phyloP scores from a whole-genome alignment of 2,113 vertebrate genomes.

The Scomber scombrus region DNA sequence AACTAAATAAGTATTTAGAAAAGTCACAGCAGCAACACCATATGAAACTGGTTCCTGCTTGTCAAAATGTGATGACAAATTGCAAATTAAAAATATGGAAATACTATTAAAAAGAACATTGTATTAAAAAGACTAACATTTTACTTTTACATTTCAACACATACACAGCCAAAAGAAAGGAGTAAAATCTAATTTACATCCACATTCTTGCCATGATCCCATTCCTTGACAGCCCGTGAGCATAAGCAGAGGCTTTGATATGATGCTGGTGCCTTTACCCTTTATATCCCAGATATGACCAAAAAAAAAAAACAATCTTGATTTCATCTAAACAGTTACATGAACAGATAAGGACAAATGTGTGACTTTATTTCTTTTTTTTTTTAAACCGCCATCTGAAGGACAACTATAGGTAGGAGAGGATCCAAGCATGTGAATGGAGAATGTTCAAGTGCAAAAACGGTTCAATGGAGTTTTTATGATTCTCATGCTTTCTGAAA shows the following conservation, averaged over 20 bases:
- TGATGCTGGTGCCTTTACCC: slow-evolving; percentile 73
- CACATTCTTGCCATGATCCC: slow-evolving; percentile 75
- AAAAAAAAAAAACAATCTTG: slow-evolving; percentile 41
- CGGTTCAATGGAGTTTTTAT: slow-evolving; percentile 55
- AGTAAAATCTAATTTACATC: slow-evolving; percentile 60
- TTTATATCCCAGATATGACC: slow-evolving; percentile 69
- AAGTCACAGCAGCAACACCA: slow-evolving; percentile 70
- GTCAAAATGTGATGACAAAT: slow-evolving; percentile 60
- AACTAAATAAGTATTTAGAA: slow-evolving; percentile 59
- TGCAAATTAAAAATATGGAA: slow-evolving; percentile 60
- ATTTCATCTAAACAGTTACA: slow-evolving; percentile 59
- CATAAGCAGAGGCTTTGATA: slow-evolving; percentile 68
- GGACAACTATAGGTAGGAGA: slow-evolving; percentile 59
- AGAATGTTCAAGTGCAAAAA: slow-evolving; percentile 78
- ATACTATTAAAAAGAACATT: slow-evolving; percentile 66
- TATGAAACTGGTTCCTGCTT: slow-evolving; percentile 63
- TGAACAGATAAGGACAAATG: slow-evolving; percentile 61
- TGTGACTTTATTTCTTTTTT: slow-evolving; percentile 45
- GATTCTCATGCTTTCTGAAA: slow-evolving; percentile 69
- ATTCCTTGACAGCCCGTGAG: slow-evolving; percentile 59
- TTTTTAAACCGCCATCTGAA: slow-evolving; percentile 54
- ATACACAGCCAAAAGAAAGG: slow-evolving; percentile 46
- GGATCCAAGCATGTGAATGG: slow-evolving; percentile 62
- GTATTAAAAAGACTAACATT: slow-evolving; percentile 55
- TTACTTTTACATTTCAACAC: slow-evolving; percentile 82